These are phyloP conservation scores for Epistrophella euchroma DNA, from an alignment of 2,888 invertebrate species.

Conservation along the genomic window DNA sequence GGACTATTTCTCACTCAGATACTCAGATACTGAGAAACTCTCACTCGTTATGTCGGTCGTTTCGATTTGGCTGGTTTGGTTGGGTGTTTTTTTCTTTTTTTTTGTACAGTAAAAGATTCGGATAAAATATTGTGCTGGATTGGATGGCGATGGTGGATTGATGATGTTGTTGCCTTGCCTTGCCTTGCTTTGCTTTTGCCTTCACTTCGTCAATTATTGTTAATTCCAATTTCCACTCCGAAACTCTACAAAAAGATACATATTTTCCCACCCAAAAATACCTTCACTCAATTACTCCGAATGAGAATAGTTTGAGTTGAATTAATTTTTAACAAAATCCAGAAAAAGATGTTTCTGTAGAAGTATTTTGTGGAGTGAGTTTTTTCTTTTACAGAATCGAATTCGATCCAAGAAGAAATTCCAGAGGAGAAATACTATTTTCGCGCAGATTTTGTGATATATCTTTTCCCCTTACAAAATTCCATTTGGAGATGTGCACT, in stretches of 20 bases:
- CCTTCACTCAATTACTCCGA: constrained; percentile 59
- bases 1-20: constrained; percentile 80
- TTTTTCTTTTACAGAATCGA: neutral
- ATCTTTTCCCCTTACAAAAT: neutral
- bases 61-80: constrained; percentile 2
- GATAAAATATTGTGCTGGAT: constrained; percentile 26
- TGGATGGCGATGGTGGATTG: constrained; percentile 11
- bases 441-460: neutral
- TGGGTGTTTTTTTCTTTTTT: neutral
- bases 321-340: neutral
- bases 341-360: neutral
- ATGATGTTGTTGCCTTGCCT: constrained; percentile 15
- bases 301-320: constrained; percentile 12
- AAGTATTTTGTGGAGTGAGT: constrained; percentile 24
- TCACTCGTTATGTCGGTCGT: constrained; percentile 31
- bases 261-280: constrained; percentile 21
- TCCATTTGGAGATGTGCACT: neutral
- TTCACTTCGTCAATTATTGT: constrained; percentile 22
- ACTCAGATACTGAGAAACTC: constrained; percentile 63
- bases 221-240: constrained; percentile 57
- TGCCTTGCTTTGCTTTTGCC: neutral
- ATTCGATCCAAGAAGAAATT: neutral
- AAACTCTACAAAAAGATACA: constrained; percentile 49
- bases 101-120: constrained; percentile 3
- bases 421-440: constrained; percentile 16